Percentiles rank a stretch among this genome's conserved stretches.
phyloP scores from a whole-genome alignment of 2,888 invertebrate species.

The Linyphia triangularis region DNA sequence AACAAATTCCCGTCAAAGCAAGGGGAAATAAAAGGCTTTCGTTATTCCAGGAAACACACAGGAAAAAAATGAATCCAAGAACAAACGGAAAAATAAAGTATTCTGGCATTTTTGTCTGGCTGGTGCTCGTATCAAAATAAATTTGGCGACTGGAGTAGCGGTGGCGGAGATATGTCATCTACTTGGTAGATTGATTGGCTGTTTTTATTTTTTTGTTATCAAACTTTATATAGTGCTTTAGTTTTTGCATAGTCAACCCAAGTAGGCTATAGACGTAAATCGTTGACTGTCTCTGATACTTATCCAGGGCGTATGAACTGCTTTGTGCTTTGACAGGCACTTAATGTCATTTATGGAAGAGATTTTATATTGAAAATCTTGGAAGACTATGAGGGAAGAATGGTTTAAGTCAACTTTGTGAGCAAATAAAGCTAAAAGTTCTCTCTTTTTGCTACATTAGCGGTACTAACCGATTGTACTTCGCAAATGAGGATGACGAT shows the following conservation, averaged over 20 bases:
- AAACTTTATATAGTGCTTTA: not conserved
- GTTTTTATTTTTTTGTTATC: constrained; percentile 7
- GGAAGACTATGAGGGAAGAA: no score
- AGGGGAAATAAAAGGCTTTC: constrained; percentile 49
- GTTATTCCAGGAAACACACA: constrained; percentile 23
- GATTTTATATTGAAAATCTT: no score
- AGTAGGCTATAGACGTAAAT: not conserved
- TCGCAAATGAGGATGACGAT: no score
- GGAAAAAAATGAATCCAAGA: constrained; percentile 21
- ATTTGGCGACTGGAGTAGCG: constrained; percentile 1
- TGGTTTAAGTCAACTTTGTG: no score
- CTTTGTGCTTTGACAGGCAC: no score
- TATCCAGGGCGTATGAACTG: no score
- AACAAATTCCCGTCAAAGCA: constrained; percentile 26
- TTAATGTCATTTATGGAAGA: no score
- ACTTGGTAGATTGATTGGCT: constrained; percentile 11
- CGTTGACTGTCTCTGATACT: not conserved
- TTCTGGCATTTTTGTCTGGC: constrained; percentile 40
- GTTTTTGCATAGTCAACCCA: not conserved
- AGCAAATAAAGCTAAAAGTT: no score
- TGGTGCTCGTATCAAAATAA: constrained; percentile 16
- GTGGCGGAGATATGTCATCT: not conserved
- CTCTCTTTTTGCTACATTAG: no score
- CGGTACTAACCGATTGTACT: no score
- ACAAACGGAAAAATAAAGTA: not conserved